Evolutionary conservation across 2,797 vertebrate species (phyloP).

Genomic region (Notolabrus celidotus): DNA sequence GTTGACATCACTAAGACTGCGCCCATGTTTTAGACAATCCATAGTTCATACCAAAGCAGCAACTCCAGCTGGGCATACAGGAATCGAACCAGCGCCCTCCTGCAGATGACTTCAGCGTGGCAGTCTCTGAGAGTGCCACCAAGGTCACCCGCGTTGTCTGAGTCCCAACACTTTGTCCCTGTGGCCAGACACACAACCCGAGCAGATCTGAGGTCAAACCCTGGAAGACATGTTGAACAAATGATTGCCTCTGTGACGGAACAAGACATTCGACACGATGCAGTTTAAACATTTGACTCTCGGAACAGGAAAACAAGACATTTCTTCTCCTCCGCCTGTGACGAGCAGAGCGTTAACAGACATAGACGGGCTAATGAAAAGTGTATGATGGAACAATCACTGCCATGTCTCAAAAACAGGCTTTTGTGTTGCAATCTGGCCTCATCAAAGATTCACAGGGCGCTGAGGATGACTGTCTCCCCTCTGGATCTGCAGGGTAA

Average conservation of each 20-base stretch:
- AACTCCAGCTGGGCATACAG: slow-evolving; percentile 92
- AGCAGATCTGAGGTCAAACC: slow-evolving; percentile 88
- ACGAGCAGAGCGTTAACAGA: slow-evolving; percentile 4
- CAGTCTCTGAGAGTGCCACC: slow-evolving; percentile 87
- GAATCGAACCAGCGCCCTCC: slow-evolving; percentile 91
- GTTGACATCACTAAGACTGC: too few relatives aligned
- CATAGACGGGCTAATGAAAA: slow-evolving; percentile 40
- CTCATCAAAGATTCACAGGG: slow-evolving; percentile 45
- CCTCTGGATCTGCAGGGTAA: neutral
- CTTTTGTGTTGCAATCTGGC: slow-evolving; percentile 26
- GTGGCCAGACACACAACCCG: slow-evolving; percentile 91
- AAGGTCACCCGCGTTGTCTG: slow-evolving; percentile 81
- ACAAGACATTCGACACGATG: neutral
- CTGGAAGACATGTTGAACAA: slow-evolving; percentile 65
- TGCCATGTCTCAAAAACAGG: neutral
- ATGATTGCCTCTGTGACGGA: neutral
- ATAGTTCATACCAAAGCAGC: slow-evolving; percentile 85
- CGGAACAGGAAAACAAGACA: slow-evolving; percentile 8
- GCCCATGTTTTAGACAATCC: neutral
- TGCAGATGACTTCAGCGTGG: slow-evolving; percentile 90
- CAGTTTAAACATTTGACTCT: slow-evolving; percentile 2
- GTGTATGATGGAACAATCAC: slow-evolving; percentile 36
- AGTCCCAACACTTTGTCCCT: slow-evolving; percentile 90
- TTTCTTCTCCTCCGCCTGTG: neutral
- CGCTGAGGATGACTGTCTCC: slow-evolving; percentile 3